Evolutionary conservation across 2,113 vertebrate genomes (phyloP).

Genomic region (Orientallactaga bullata): DNA sequence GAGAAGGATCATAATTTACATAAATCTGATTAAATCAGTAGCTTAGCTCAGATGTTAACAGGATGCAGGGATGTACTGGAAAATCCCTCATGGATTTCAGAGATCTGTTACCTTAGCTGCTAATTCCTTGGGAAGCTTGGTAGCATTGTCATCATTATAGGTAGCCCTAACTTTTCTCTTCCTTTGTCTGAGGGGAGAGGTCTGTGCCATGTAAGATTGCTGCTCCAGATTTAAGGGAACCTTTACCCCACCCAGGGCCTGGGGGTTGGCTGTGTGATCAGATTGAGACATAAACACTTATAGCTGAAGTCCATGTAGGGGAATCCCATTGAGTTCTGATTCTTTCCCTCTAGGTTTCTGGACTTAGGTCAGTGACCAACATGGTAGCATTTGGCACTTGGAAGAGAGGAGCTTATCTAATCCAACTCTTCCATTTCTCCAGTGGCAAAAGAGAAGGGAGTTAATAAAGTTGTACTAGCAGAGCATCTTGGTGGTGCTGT

Average conservation of each 20-base stretch:
- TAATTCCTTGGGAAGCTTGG: not conserved
- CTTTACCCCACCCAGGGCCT: not conserved
- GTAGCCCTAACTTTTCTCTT: no score
- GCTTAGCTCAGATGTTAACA: not conserved
- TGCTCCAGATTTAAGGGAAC: not conserved
- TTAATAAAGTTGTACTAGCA: not conserved
- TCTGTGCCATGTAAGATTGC: not conserved
- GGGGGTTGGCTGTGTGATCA: not conserved
- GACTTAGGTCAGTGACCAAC: not conserved
- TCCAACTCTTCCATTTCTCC: not conserved
- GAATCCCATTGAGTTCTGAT: not conserved
- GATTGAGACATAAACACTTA: not conserved
- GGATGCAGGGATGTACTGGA: not conserved
- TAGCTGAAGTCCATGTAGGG: not conserved
- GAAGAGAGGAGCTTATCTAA: not conserved
- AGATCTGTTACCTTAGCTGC: not conserved
- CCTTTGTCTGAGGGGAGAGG: slow-evolving; percentile 12
- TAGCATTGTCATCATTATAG: not conserved
- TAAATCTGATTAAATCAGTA: not conserved
- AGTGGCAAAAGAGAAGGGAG: not conserved
- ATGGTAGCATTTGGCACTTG: not conserved
- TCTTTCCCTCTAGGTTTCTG: slow-evolving; percentile 4
- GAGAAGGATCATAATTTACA: slow-evolving; percentile 27
- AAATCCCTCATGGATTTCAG: not conserved
- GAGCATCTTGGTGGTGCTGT: not conserved